Evolutionary conservation across 2,888 invertebrate species (phyloP).

Genomic region (Adelognathus sp.): DNA sequence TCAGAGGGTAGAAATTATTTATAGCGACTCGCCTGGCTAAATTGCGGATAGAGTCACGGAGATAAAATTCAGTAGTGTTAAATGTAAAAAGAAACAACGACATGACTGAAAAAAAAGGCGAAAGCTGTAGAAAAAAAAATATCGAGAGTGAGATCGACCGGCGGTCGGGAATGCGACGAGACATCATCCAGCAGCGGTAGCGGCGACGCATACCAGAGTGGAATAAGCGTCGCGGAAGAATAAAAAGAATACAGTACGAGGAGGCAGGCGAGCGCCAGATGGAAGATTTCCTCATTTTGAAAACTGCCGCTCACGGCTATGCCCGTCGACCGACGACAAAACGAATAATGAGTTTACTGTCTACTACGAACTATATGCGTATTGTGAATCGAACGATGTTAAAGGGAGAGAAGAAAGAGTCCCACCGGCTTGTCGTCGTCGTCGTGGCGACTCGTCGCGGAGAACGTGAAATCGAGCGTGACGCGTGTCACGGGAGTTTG

Average conservation of each 20-base stretch:
- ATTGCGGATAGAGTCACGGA: slow-evolving; percentile 2
- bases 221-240: slow-evolving; percentile 11
- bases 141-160: neutral
- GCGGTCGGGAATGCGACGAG: slow-evolving; percentile 31
- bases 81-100: neutral
- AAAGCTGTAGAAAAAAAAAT: slow-evolving; percentile 3
- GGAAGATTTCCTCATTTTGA: slow-evolving; percentile 53
- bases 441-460: slow-evolving; percentile 13
- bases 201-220: neutral
- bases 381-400: slow-evolving; percentile 37
- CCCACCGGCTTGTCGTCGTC: slow-evolving; percentile 8
- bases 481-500: slow-evolving; percentile 27
- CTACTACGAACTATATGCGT: neutral
- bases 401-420: slow-evolving; percentile 41
- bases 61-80: slow-evolving; percentile 22
- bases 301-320: slow-evolving; percentile 19
- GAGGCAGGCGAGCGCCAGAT: slow-evolving; percentile 34
- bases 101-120: neutral
- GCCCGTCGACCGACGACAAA: slow-evolving; percentile 18
- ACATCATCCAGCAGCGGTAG: slow-evolving; percentile 4
- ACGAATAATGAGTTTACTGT: slow-evolving; percentile 10
- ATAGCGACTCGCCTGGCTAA: neutral
- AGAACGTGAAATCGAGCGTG: slow-evolving; percentile 48
- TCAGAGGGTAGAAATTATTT: slow-evolving; percentile 7
- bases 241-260: slow-evolving; percentile 12